A percentile compares a stretch with the other conserved stretches of the same genome.
phyloP scores from a whole-genome alignment of 2,797 vertebrate genomes.

The Intellagama lesueurii region DNA sequence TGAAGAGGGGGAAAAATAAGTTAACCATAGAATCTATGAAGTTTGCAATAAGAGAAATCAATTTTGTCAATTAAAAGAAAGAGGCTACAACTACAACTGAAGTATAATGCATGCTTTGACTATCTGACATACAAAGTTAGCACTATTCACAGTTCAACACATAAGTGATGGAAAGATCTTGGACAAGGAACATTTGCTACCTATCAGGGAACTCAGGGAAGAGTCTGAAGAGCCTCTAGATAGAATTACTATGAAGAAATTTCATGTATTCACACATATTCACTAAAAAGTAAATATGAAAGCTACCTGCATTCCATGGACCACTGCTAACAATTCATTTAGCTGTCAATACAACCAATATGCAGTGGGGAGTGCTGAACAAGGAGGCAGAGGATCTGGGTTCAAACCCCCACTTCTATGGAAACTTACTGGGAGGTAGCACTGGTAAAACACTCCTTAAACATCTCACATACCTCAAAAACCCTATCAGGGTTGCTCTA shows the following conservation, averaged over 20 bases:
- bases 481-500: too few species aligned
- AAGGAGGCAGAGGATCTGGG: too few species aligned
- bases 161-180: neutral
- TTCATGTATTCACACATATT: neutral
- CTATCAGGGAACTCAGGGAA: neutral
- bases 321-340: too few species aligned
- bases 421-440: too few species aligned
- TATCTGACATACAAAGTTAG: neutral
- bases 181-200: neutral
- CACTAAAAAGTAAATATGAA: neutral
- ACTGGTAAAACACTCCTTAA: too few species aligned
- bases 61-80: neutral
- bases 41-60: neutral
- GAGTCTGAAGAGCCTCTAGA: neutral
- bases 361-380: too few species aligned
- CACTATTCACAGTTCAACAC: neutral
- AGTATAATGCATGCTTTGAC: neutral
- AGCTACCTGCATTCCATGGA: neutral
- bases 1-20: conserved; percentile 58
- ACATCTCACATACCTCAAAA: too few species aligned
- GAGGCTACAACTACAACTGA: neutral
- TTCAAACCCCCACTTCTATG: too few species aligned
- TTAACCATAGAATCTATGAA: neutral
- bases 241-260: neutral
- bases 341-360: too few species aligned